These are phyloP conservation scores for Lagopus leucura DNA, from an alignment of 2,113 vertebrate genomes.

Conservation along the genomic window DNA sequence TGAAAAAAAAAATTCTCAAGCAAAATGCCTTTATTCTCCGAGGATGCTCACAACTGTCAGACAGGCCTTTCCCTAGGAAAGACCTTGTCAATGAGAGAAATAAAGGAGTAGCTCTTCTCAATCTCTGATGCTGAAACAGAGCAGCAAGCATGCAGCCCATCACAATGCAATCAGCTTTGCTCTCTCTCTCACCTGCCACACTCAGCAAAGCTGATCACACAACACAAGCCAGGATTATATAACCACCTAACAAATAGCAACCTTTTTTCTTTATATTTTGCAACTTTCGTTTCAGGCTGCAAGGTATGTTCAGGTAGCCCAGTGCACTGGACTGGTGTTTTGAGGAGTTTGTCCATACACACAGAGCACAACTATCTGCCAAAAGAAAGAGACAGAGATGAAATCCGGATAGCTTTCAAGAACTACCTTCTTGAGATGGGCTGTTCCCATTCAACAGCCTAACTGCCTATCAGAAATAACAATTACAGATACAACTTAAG, in stretches of 20 bases:
- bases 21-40: background rate
- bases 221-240: background rate
- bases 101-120: background rate
- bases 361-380: background rate
- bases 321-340: background rate
- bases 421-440: background rate
- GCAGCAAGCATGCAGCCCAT: background rate
- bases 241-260: background rate
- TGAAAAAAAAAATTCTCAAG: background rate
- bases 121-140: background rate
- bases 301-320: background rate
- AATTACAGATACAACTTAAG: background rate
- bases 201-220: background rate
- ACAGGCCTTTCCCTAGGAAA: rapidly evolving
- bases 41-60: background rate
- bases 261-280: background rate
- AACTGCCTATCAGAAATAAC: background rate
- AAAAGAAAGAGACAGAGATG: background rate
- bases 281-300: background rate
- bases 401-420: background rate
- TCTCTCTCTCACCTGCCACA: background rate
- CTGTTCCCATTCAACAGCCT: background rate
- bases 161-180: background rate
- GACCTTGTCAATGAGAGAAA: background rate
- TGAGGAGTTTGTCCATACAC: rapidly evolving